phyloP scores from a whole-genome alignment of 2,797 vertebrate species.

The Eulemur rubriventer region DNA sequence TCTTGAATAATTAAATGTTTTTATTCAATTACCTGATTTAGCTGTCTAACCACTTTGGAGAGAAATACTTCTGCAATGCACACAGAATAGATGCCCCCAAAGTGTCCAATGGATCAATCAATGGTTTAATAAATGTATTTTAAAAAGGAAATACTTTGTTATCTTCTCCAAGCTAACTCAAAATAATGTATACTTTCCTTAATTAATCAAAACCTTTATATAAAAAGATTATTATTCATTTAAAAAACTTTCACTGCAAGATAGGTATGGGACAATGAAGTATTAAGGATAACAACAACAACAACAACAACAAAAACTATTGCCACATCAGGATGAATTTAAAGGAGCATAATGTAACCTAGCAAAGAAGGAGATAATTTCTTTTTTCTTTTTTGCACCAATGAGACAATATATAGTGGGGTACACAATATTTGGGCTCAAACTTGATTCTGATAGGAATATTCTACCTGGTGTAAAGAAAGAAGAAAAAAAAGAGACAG shows the following conservation, averaged over 20 bases:
- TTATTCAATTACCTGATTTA: slow-evolving; percentile 36
- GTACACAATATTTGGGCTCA: neutral
- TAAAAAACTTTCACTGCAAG: neutral
- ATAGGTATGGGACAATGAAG: neutral
- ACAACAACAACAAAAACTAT: neutral
- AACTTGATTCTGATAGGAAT: neutral
- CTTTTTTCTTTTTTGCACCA: neutral
- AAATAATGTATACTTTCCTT: neutral
- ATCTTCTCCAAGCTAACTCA: neutral
- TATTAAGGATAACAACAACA: neutral
- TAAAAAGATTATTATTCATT: slow-evolving; percentile 28
- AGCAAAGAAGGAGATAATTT: neutral
- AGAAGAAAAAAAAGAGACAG: neutral
- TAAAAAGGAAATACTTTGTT: slow-evolving; percentile 1
- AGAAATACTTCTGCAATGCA: neutral
- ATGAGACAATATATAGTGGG: neutral
- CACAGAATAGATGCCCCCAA: neutral
- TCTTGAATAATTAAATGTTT: slow-evolving; percentile 53
- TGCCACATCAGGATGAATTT: neutral
- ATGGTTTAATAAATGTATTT: slow-evolving; percentile 36
- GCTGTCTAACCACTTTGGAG: slow-evolving; percentile 27
- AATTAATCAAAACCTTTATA: slow-evolving; percentile 18
- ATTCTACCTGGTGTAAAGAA: neutral
- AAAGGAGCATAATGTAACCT: neutral
- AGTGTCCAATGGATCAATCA: slow-evolving; percentile 45